phyloP scores from a whole-genome alignment of 2,113 vertebrate species.

The Larimichthys crocea region DNA sequence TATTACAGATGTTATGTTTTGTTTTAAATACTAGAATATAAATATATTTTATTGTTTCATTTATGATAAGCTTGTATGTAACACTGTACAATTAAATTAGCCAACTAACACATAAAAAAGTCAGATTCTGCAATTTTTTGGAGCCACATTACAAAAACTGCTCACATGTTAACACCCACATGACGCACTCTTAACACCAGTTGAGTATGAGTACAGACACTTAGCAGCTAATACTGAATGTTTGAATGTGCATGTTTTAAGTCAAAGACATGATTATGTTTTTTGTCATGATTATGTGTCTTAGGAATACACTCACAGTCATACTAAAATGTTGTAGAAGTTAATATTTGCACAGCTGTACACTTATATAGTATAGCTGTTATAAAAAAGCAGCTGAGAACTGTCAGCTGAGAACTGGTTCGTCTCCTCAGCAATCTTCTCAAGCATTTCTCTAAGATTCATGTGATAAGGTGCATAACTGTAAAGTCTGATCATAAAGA shows the following conservation, averaged over 20 bases:
- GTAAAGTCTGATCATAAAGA: conserved; percentile 67
- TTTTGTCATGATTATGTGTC: neutral
- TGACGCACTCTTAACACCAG: neutral
- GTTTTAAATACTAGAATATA: neutral
- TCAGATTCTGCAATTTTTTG: neutral
- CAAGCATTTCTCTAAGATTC: neutral
- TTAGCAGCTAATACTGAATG: neutral
- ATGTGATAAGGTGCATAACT: neutral
- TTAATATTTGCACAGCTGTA: conserved; percentile 51
- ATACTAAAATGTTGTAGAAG: conserved; percentile 2
- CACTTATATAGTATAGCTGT: too few species aligned
- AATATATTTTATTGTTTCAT: neutral
- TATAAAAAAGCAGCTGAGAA: neutral
- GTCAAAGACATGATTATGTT: neutral
- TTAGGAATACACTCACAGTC: conserved; percentile 8
- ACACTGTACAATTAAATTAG: too few species aligned
- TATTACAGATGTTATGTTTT: too few species aligned
- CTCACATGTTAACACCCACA: neutral
- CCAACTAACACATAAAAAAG: too few species aligned
- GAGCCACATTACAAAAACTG: neutral
- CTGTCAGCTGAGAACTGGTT: too few species aligned
- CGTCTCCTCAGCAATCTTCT: neutral
- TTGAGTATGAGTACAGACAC: neutral
- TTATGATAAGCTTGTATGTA: too few species aligned
- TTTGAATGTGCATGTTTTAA: too few species aligned